Percentiles rank a stretch among this genome's conserved stretches.
Conservation (phyloP, 2,797 vertebrate genomes). For the Falco peregrinus region DNA sequence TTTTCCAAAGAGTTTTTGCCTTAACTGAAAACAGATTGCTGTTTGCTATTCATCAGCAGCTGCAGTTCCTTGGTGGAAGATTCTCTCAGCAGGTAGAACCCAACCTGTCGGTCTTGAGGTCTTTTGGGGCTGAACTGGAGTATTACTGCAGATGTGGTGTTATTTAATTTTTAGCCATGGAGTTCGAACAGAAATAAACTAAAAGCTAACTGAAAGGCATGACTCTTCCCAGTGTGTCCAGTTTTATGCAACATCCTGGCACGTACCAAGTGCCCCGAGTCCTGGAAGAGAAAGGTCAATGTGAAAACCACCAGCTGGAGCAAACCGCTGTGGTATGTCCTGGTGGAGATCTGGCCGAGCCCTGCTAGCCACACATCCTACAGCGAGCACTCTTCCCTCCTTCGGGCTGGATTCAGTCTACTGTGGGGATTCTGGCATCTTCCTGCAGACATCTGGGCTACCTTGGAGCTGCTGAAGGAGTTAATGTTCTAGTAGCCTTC, state of each 20-base stretch:
- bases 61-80: neutral
- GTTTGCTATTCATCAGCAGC: neutral
- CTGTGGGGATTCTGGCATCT: neutral
- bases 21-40: neutral
- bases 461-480: neutral
- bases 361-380: neutral
- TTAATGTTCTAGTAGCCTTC: neutral
- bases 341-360: neutral
- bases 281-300: neutral
- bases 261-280: neutral
- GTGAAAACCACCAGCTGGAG: neutral
- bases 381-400: neutral
- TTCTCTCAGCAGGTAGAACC: neutral
- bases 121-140: neutral
- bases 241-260: neutral
- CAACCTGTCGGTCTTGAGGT: neutral
- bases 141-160: neutral
- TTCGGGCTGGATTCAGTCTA: neutral
- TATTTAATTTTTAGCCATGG: neutral
- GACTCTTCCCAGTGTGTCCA: neutral
- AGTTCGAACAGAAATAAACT: slow-evolving; percentile 3
- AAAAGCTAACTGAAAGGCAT: neutral
- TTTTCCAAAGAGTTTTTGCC: slow-evolving; percentile 5
- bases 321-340: neutral
- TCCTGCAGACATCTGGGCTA: neutral